phyloP scores from a whole-genome alignment of 2,797 vertebrate species.

The Thunnus albacares region DNA sequence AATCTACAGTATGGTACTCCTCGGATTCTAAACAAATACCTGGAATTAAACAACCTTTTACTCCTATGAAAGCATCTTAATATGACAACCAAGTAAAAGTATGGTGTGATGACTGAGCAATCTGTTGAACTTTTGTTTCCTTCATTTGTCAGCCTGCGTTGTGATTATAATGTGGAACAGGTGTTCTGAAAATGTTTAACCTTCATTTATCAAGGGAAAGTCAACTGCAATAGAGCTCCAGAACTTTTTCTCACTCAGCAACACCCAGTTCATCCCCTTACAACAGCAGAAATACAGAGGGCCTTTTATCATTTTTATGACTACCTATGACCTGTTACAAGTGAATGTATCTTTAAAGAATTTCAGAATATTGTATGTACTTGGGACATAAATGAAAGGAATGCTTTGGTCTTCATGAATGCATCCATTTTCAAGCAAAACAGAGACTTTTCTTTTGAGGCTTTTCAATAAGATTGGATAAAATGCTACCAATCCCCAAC shows the following conservation, averaged over 20 bases:
- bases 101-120: neutral
- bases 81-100: neutral
- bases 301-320: no score
- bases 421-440: no score
- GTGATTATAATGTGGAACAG: conserved; percentile 27
- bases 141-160: neutral
- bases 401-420: no score
- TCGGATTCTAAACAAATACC: neutral
- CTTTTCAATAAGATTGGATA: neutral
- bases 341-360: no score
- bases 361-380: no score
- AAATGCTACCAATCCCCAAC: no score
- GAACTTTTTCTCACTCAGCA: neutral
- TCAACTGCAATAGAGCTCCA: conserved; percentile 2
- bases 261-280: neutral
- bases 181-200: conserved; percentile 28
- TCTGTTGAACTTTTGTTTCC: neutral
- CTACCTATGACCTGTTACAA: no score
- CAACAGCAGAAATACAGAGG: neutral
- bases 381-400: no score
- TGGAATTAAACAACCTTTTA: neutral
- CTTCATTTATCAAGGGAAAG: conserved; percentile 19
- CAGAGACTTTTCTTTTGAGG: no score
- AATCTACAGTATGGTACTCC: neutral
- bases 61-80: neutral